Evolutionary conservation across 2,888 invertebrate species (phyloP), one percentile per base, ranked within the genome.

Genomic region (Aelia acuminata): DNA sequence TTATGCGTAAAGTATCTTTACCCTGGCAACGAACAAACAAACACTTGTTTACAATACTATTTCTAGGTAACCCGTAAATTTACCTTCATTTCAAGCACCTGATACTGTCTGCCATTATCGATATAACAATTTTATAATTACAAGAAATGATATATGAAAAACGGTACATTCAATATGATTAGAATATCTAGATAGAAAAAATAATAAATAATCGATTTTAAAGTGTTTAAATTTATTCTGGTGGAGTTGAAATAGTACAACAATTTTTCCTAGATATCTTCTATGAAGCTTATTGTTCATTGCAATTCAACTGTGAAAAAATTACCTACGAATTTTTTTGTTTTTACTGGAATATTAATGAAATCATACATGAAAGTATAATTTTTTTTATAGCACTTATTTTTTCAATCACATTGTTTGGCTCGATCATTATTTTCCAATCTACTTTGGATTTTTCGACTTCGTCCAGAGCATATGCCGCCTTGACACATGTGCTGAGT

Each of bases 1-100:
- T 80, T 80, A 80, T 43, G 80, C 39, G 80, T 80, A 43, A n/a
- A 80, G 80, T 80, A n/a, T 43, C 80, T 80, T 43, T n/a, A n/a
- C 80, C 80, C 4, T 7, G 80, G 80, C 43, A 80, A 80, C 80
- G 80, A 43, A 13, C 80, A 80, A 80, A 80, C 43, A 80, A 43
- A 43, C 80, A 43, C 43, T 80, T 43, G 80, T 43, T 63, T 63
- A 63, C 63, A 63, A 63, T 63, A 35, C 63, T 18, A 31, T 63
- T 63, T 63, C 63, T 63, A 18, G 63, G 31, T 63, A 63, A 63
- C 63, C 31, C 57, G 31, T 63, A 63, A 63, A 63, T 63, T 63
- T 63, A 31, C 63, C 18, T 31, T 63, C 18, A 63, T 63, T n/a
- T 8, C 1, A 57, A 57, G 57, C 10, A 26, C 26, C 63, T 31